Conservation (phyloP, 2,797 vertebrate species). For the Pristis pectinata region DNA sequence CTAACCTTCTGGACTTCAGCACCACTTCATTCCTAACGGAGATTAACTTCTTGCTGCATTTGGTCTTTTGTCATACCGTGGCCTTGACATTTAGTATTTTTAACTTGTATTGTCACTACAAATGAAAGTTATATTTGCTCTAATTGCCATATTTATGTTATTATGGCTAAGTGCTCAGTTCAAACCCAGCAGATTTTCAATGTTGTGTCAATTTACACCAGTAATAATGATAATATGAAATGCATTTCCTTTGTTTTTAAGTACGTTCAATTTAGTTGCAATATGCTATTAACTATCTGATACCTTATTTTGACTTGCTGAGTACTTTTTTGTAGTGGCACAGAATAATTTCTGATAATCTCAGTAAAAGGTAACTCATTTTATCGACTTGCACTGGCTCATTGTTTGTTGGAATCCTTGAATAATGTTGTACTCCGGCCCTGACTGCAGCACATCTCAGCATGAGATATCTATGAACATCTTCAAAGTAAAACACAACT, state of each 20-base stretch:
- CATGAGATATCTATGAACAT: background rate
- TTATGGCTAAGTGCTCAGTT: background rate
- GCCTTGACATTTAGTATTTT: slow-evolving; percentile 1
- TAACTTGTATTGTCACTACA: background rate
- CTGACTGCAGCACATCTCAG: background rate
- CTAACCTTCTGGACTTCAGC: background rate
- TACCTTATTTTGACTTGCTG: background rate
- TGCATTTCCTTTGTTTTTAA: background rate
- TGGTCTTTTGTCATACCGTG: background rate
- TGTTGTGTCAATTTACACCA: background rate
- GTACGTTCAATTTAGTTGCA: background rate
- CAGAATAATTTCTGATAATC: background rate
- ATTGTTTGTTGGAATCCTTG: background rate
- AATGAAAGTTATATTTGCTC: slow-evolving; percentile 1
- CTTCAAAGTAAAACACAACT: too few species aligned
- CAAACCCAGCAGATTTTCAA: background rate
- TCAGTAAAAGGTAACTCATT: background rate
- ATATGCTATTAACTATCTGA: background rate
- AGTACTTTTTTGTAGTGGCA: background rate
- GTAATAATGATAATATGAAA: background rate
- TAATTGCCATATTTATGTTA: too few species aligned
- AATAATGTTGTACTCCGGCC: background rate
- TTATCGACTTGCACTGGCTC: too few species aligned
- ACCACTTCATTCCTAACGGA: background rate
- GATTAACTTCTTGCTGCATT: background rate